Evolutionary conservation across 2,113 vertebrate genomes (phyloP).

Genomic region (Turdus rufiventris): DNA sequence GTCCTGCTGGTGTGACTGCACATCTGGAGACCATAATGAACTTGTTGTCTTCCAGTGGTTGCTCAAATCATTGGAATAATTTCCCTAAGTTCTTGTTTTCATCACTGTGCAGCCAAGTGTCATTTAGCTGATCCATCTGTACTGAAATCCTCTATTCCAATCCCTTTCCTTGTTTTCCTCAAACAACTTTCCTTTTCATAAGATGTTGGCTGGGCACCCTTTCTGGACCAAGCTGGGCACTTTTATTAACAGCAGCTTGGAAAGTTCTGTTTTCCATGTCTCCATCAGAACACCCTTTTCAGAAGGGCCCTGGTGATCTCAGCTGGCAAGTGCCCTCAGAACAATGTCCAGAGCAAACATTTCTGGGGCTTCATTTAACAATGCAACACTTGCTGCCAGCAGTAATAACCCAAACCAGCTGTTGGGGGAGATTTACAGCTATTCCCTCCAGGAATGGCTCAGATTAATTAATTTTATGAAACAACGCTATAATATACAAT

Average conservation of each 20-base stretch:
- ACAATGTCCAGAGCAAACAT: not conserved
- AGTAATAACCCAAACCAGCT: not conserved
- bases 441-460: not conserved
- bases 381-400: not conserved
- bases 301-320: not conserved
- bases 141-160: not conserved
- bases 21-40: constrained; percentile 16
- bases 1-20: not conserved
- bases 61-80: not conserved
- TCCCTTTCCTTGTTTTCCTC: constrained; percentile 7
- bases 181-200: constrained; percentile 40
- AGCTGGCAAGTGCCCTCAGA: not conserved
- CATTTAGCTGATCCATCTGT: not conserved
- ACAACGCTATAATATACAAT: not conserved
- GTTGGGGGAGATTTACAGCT: not conserved
- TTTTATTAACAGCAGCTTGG: not conserved
- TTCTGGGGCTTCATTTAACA: not conserved
- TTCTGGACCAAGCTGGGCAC: not conserved
- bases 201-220: constrained; percentile 2
- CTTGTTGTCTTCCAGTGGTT: not conserved
- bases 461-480: not conserved
- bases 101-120: not conserved
- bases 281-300: not conserved
- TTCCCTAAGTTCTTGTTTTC: constrained; percentile 10
- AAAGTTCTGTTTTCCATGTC: not conserved